Evolutionary conservation across 2,113 vertebrate species (phyloP), one percentile per base, ranked within the genome.

Genomic region (Podarcis muralis): DNA sequence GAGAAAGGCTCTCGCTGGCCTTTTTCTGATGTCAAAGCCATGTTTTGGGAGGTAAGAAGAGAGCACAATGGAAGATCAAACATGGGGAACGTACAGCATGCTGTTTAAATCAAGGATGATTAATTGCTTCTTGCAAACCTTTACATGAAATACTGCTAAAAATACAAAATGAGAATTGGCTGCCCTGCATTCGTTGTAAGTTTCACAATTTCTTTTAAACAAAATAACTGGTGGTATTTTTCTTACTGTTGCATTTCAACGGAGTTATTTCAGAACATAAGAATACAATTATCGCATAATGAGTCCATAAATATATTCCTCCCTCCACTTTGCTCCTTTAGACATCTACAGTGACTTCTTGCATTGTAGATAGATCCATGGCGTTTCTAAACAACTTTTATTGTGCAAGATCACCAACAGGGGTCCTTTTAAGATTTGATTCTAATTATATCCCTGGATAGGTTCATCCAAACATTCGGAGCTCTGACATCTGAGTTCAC

Each of bases 261-360:
- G 88, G 84, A 84, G 69, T 53, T 4, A 0, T 3, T 59, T 82
- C 30, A 84, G 87, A 91, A 90, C 86, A 90, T 94, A 90, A 59
- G 18, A 79, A 74, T 74, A 76, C 81, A 43, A 37, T 23, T 37
- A 43, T 16, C 57, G 79, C 37, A 86, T 48, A 91, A 89, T 0
- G 0, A 77, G 91, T 68, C 71, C 43, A 81, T 87, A 84, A 37
- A 30, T 91, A 85, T 88, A 76, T 35, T 88, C 53, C 2, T 9
- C 87, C 84, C 53, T 22, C 72, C 43, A 83, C 30, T 20, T 72
- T 35, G 62, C n/a, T 76, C 27, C 71, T 40, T 83, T 69, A 76
- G 27, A 85, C 8, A 18, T 25, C 84, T 43, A 32, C 90, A 85
- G 62, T 92, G 87, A 7, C 59, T 89, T 89, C 88, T 80, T 86